phyloP scores from a whole-genome alignment of 1,140 invertebrate genomes.

The Dufourea novaeangliae region DNA sequence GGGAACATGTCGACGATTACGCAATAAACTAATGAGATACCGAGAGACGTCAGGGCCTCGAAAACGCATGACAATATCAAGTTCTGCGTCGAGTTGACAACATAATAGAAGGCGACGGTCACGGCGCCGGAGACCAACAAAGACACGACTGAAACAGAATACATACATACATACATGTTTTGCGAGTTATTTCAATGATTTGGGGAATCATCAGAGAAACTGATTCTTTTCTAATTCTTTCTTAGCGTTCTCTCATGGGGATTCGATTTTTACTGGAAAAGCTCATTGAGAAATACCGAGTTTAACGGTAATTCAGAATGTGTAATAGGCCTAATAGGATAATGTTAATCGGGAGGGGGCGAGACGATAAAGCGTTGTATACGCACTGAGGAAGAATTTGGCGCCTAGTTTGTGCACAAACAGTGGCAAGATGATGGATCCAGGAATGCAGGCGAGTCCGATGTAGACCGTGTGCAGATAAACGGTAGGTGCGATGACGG shows the following conservation, averaged over 20 bases:
- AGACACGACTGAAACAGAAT: conserved; percentile 85
- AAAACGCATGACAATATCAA: conserved; percentile 88
- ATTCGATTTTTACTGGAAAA: too few species aligned
- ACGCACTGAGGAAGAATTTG: conserved; percentile 88
- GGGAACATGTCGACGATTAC: conserved; percentile 90
- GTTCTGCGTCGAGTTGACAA: conserved; percentile 86
- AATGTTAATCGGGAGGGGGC: neutral
- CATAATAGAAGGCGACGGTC: conserved; percentile 89
- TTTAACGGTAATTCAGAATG: neutral
- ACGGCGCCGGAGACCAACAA: conserved; percentile 87
- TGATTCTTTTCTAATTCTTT: too few species aligned
- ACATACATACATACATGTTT: neutral
- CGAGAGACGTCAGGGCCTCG: conserved; percentile 88
- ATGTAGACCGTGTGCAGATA: conserved; percentile 88
- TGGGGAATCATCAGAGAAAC: too few species aligned
- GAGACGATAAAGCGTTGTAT: neutral
- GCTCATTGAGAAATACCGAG: too few species aligned
- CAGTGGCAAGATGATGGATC: conserved; percentile 87
- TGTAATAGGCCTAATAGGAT: too few species aligned
- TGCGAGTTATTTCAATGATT: too few species aligned
- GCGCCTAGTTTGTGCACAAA: conserved; percentile 88
- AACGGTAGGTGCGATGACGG: conserved; percentile 84
- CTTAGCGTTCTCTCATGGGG: too few species aligned
- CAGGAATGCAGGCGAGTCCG: conserved; percentile 88
- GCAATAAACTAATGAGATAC: conserved; percentile 88